Evolutionary conservation across 2,797 vertebrate species (phyloP).

Genomic region (Cyclopterus lumpus): DNA sequence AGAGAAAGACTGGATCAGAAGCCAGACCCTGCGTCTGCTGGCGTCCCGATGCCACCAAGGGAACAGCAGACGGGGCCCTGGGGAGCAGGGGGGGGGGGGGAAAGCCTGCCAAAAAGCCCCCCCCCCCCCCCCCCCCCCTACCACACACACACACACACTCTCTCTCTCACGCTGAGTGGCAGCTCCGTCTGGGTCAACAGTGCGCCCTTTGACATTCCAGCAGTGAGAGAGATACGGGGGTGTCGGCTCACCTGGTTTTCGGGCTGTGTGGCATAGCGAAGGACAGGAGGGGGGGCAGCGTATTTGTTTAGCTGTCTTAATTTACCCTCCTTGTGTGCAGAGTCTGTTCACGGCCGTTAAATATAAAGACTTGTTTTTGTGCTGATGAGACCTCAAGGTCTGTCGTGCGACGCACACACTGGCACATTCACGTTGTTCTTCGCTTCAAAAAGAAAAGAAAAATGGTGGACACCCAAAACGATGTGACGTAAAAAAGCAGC

Average conservation of each 20-base stretch:
- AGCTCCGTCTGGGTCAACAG: constrained; percentile 83
- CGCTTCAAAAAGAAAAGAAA: no score
- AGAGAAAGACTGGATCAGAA: constrained; percentile 32
- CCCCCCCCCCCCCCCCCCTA: constrained; percentile 28
- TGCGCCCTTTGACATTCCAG: constrained; percentile 64
- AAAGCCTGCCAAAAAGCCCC: constrained; percentile 42
- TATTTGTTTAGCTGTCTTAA: constrained; percentile 83
- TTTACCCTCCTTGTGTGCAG: constrained; percentile 61
- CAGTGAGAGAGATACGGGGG: constrained; percentile 69
- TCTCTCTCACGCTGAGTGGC: constrained; percentile 78
- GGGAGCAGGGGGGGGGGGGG: constrained; percentile 36
- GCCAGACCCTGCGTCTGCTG: constrained; percentile 73
- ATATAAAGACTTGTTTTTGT: not conserved
- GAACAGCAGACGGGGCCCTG: constrained; percentile 64
- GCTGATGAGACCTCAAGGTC: not conserved
- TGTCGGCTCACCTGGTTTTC: constrained; percentile 77
- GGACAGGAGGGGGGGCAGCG: constrained; percentile 53
- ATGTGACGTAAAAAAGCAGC: no score
- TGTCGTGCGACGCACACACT: not conserved
- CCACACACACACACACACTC: constrained; percentile 50
- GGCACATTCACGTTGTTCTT: not conserved
- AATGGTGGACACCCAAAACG: no score
- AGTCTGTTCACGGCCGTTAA: constrained; percentile 14
- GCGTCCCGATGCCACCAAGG: constrained; percentile 62
- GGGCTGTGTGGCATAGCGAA: constrained; percentile 59